Percentiles rank a stretch among this genome's conserved stretches.
phyloP scores from a whole-genome alignment of 2,797 vertebrate species.

The Oreonectes daqikongensis region DNA sequence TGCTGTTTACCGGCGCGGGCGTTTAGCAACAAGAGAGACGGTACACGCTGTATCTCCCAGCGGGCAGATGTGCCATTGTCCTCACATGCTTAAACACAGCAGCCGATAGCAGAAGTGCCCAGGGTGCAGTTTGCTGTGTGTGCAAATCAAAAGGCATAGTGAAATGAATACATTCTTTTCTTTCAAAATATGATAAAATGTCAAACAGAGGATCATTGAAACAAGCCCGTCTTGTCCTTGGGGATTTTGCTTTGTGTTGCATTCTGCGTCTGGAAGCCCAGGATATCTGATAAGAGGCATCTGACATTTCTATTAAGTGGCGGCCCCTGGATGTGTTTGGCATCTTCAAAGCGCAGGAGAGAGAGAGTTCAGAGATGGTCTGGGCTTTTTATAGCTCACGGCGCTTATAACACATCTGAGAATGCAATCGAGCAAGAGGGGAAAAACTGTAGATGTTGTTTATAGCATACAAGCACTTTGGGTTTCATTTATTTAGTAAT shows the following conservation, averaged over 20 bases:
- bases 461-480: too few species aligned
- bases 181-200: conserved; percentile 4
- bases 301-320: conserved; percentile 72
- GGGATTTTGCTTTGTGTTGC: background rate
- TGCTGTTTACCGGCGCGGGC: conserved; percentile 43
- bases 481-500: too few species aligned
- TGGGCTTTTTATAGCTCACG: conserved; percentile 59
- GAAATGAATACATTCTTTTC: background rate
- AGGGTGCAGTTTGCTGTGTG: background rate
- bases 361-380: conserved; percentile 31
- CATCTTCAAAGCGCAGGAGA: conserved; percentile 60
- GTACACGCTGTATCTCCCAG: conserved; percentile 12
- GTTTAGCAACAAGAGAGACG: conserved; percentile 32
- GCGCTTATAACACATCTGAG: conserved; percentile 46
- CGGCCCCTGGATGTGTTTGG: conserved; percentile 61
- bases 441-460: background rate
- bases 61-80: conserved; percentile 17
- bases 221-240: background rate
- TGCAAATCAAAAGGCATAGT: background rate
- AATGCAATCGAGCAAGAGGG: conserved; percentile 26
- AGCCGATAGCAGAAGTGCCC: conserved; percentile 1
- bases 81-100: conserved; percentile 21
- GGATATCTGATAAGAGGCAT: conserved; percentile 56
- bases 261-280: background rate
- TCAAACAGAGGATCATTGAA: background rate